These are phyloP conservation scores for Merluccius polli DNA, from an alignment of 2,797 vertebrate species.

Conservation along the genomic window DNA sequence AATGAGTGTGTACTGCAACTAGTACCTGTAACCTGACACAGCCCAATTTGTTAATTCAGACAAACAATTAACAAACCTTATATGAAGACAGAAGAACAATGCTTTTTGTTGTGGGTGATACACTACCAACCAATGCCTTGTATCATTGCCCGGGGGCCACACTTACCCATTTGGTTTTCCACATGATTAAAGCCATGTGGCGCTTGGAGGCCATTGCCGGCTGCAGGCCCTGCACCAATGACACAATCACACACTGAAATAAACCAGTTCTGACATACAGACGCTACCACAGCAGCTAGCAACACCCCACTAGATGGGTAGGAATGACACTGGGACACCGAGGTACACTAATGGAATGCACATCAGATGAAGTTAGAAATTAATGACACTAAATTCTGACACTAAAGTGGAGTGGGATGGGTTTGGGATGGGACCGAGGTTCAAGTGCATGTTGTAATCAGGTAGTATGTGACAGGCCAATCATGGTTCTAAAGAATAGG, in stretches of 20 bases:
- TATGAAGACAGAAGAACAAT: background rate
- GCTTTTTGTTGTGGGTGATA: background rate
- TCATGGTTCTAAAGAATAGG: background rate
- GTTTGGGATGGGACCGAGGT: background rate
- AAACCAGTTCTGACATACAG: background rate
- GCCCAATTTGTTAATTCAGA: background rate
- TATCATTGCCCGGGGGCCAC: background rate
- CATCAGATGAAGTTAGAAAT: background rate
- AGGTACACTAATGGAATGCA: background rate
- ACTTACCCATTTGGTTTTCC: conserved; percentile 86
- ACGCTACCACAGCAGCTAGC: background rate
- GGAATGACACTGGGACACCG: background rate
- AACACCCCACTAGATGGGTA: background rate
- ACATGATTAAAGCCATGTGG: conserved; percentile 83
- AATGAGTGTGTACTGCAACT: background rate
- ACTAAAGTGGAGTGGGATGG: background rate
- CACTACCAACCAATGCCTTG: background rate
- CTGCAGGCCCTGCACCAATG: conserved; percentile 66
- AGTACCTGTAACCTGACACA: background rate
- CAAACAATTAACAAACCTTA: background rate
- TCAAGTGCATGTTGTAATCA: background rate
- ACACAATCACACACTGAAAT: conserved; percentile 35
- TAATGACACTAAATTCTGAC: background rate
- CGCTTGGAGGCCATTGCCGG: conserved; percentile 70
- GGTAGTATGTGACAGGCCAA: background rate